phyloP scores from a whole-genome alignment of 2,113 vertebrate genomes.

The Pimephales promelas region DNA sequence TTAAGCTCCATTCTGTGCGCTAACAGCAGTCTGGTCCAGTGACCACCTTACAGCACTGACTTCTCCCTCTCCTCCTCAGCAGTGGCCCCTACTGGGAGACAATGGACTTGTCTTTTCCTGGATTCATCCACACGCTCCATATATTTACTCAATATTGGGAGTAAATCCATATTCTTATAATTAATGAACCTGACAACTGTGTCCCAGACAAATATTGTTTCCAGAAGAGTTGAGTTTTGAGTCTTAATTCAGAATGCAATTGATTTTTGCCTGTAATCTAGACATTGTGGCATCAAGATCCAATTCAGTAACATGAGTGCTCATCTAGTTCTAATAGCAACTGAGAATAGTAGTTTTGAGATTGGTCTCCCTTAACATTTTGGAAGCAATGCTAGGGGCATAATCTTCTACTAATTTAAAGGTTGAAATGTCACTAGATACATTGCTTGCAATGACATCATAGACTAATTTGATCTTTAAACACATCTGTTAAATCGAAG shows the following conservation, averaged over 20 bases:
- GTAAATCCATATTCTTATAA: conserved; percentile 15
- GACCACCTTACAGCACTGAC: conserved; percentile 10
- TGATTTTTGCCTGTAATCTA: background rate
- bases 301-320: background rate
- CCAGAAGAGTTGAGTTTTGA: background rate
- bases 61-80: conserved; percentile 41
- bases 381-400: background rate
- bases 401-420: background rate
- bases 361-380: background rate
- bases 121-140: background rate
- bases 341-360: background rate
- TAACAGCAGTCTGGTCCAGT: conserved; percentile 38
- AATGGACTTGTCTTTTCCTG: conserved; percentile 13
- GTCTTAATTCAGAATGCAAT: background rate
- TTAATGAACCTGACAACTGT: background rate
- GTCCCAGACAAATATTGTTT: background rate
- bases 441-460: background rate
- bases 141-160: background rate
- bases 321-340: background rate
- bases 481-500: background rate
- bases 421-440: background rate
- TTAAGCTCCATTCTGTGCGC: conserved; percentile 36
- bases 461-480: background rate
- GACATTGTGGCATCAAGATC: background rate
- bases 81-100: conserved; percentile 65